Evolutionary conservation across 2,113 vertebrate species (phyloP).

Genomic region (Boulengeromyrus knoepffleri): DNA sequence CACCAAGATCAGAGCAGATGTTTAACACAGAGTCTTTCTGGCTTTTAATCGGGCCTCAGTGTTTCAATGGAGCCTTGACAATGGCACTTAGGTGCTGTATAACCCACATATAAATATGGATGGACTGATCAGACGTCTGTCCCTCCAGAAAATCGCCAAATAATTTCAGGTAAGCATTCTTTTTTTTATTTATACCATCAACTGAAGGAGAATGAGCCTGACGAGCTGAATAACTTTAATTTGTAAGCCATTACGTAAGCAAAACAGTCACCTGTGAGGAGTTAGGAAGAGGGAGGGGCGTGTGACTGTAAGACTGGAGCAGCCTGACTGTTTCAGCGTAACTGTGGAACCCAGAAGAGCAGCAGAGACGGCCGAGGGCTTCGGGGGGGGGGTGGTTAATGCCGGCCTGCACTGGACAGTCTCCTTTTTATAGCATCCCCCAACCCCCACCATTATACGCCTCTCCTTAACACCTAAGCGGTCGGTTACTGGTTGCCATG

Average conservation of each 20-base stretch:
- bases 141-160: background rate
- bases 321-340: background rate
- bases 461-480: background rate
- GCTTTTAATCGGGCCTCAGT: background rate
- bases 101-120: background rate
- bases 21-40: background rate
- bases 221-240: background rate
- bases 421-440: background rate
- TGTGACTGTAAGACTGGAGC: background rate
- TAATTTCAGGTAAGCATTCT: background rate
- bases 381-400: background rate
- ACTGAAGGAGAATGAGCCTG: background rate
- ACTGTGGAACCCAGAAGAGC: background rate
- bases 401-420: background rate
- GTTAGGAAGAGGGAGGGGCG: background rate
- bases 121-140: background rate
- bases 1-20: background rate
- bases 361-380: background rate
- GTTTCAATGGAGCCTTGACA: background rate
- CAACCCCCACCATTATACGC: background rate
- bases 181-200: background rate
- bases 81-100: background rate
- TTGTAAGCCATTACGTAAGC: background rate
- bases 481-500: background rate
- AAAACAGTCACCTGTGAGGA: background rate